Base-by-base conservation (phyloP, 2,113 vertebrate genomes). In the Melanerpes formicivorus region DNA sequence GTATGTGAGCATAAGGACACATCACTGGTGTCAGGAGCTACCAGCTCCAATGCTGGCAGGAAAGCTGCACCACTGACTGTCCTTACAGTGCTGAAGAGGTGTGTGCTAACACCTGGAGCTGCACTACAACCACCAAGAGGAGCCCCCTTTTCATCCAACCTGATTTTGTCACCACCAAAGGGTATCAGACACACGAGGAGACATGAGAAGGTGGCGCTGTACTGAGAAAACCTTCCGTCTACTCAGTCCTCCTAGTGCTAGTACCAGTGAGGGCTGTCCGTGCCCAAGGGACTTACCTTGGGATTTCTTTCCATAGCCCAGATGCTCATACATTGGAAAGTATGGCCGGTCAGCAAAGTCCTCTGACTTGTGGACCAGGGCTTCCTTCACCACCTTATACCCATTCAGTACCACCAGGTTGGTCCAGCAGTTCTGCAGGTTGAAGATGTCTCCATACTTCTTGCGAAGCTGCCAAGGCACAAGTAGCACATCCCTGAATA, bases 381-480 rank as follows among this genome's bases (percentile, higher is more conserved):
- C 97, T 92, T 98, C 96, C 11, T 94, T 96, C 67, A 97, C 40
- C 1, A 95, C 17, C 22, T 78, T 90, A 63, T 91, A 97, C 22
- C 97, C 96, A 0, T 95, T 98, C 59, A 98, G 42, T 32, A 98
- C 96, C 3, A 98, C 96, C 9, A 90, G 0, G 0, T 97, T 97
- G 8, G 40, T 97, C 95, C 95, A 96, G 84, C 70, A 95, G 70
- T 98, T 80, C 84, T 97, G 95, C 9, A 98, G 92, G 81, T 18
- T 93, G 79, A 96, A 97, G 54, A 98, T 18, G 1, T 98, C 82
- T 69, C 98, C 97, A 30, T 95, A 98, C 86, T 95, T 95, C 52
- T 66, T 72, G 10, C 21, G 90, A 74, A 98, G 78, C 98, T 98
- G 90, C 5, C 80, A 83, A 93, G 55, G 81, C 32, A 84, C 63